Evolutionary conservation across 2,113 vertebrate species (phyloP), one percentile per base, ranked within the genome.

Genomic region (Nothobranchius furzeri): DNA sequence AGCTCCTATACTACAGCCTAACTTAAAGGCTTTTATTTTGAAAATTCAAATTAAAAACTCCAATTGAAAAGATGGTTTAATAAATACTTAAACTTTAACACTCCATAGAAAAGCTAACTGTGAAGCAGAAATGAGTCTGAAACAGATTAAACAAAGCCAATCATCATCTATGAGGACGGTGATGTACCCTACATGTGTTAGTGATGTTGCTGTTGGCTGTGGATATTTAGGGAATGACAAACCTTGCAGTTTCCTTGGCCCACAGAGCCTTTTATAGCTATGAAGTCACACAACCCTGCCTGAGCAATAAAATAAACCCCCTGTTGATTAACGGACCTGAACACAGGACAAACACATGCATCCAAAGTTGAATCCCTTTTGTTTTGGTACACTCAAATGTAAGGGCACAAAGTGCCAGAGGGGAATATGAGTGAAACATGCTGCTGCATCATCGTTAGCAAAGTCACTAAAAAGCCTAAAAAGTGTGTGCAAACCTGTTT

Each of bases 241-340:
- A 52, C 50, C 20, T 52, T 52, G 50, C 3, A 3, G 50, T 25
- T 52, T 52, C 50, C 50, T 52, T 52, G 50, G 20, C 50, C 20
- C 12, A 20, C 25, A 10, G 10, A 57, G 17, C 36, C 55, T 57
- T 42, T 42, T 20, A 12, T 37, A 57, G 55, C 55, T 20, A 47
- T 48, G 49, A 67, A 20, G 36, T 37, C 14, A 35, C 0, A 25
- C 13, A 48, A 53, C 37, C 4, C 12, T 59, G 49, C 10, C 12
- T 20, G 36, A 24, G 14, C 20, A 24, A 56, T n/a, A 43, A 65
- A 69, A 60, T 49, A 43, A 43, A 24, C 42, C 47, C 42, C 11
- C 35, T 20, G 12, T 7, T 74, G 11, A 65, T 51, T 56, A 57
- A 75, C 49, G 48, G 14, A 66, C 67, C 66, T 36, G 13, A 15